A percentile compares a stretch with the other conserved stretches of the same genome.
These are phyloP conservation scores for Accipiter cooperii DNA, from an alignment of 2,113 vertebrate genomes.

Conservation along the genomic window DNA sequence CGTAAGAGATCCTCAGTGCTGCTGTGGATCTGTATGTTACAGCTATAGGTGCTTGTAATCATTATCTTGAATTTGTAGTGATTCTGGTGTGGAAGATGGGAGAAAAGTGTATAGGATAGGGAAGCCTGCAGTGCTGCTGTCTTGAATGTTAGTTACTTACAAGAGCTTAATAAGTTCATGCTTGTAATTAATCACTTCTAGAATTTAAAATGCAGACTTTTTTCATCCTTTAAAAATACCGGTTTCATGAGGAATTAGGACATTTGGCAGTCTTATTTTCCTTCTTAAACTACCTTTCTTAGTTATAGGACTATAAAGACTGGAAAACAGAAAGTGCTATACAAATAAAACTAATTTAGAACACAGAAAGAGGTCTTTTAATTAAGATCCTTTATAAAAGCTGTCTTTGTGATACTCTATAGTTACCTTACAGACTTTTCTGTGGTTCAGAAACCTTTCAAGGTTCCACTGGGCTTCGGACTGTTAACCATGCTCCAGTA, in stretches of 20 bases:
- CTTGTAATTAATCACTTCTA: neutral
- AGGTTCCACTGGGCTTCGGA: neutral
- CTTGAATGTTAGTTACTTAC: neutral
- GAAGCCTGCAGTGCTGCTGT: neutral
- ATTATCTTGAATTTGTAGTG: neutral
- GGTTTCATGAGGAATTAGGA: neutral
- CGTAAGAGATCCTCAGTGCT: neutral
- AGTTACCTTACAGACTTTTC: neutral
- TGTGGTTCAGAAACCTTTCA: neutral
- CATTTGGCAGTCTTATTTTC: neutral
- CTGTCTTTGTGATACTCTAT: neutral
- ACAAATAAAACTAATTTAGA: neutral
- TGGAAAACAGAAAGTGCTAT: neutral
- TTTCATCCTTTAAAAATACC: neutral
- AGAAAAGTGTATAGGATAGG: neutral
- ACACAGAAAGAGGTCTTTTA: neutral
- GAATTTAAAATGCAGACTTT: neutral
- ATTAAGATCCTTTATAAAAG: neutral
- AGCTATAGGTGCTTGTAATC: neutral
- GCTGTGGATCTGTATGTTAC: neutral
- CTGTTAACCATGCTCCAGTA: neutral
- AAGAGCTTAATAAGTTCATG: neutral
- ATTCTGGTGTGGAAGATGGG: neutral
- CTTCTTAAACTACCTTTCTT: neutral
- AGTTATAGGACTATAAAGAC: neutral